Conservation (phyloP, 2,113 vertebrate genomes). For the Emydura subglobosa region DNA sequence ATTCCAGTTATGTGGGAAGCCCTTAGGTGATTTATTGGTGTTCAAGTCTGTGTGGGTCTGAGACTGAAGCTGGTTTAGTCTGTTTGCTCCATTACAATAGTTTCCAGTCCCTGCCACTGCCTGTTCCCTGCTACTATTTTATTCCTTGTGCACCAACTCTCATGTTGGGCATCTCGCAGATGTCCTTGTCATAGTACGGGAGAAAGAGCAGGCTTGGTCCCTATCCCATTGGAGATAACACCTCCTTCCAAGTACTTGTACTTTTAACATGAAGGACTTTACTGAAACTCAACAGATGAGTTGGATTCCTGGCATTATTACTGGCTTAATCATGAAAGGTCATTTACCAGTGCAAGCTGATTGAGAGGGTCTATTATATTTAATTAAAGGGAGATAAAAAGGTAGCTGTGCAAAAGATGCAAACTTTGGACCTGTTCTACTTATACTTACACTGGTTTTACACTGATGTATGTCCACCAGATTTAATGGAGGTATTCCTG, state of each 20-base stretch:
- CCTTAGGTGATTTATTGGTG: slow-evolving; percentile 23
- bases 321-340: background rate
- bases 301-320: background rate
- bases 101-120: background rate
- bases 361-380: background rate
- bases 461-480: background rate
- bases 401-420: background rate
- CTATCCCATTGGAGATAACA: background rate
- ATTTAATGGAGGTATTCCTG: background rate
- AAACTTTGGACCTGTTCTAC: background rate
- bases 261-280: background rate
- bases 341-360: background rate
- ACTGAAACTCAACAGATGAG: background rate
- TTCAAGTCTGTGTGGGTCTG: background rate
- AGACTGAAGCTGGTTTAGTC: background rate
- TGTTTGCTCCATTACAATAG: background rate
- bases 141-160: background rate
- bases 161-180: background rate
- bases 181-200: background rate
- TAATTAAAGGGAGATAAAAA: background rate
- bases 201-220: background rate
- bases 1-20: background rate
- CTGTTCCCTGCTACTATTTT: background rate
- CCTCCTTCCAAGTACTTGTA: background rate
- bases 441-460: background rate